Evolutionary conservation across 1,140 invertebrate genomes (phyloP).

Genomic region (Diorhabda sublineata): DNA sequence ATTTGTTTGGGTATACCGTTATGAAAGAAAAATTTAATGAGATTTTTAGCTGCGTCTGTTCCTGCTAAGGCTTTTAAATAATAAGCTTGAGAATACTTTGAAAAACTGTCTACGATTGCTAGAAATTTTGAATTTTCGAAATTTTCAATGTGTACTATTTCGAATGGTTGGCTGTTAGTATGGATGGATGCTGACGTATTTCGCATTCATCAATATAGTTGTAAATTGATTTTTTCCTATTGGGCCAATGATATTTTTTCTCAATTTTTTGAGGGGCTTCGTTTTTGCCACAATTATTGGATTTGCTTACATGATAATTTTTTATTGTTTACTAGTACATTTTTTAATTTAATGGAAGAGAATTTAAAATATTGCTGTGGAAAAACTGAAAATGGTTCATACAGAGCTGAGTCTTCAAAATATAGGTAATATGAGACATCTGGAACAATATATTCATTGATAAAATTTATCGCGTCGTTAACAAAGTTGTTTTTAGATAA

Average conservation of each 20-base stretch:
- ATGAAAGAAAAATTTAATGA: slow-evolving; percentile 17
- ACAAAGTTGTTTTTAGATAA: too few species aligned
- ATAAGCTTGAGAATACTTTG: slow-evolving; percentile 30
- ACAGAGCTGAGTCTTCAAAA: slow-evolving; percentile 8
- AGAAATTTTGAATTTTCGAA: slow-evolving; percentile 20
- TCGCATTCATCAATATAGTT: slow-evolving; percentile 21
- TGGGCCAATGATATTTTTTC: slow-evolving; percentile 20
- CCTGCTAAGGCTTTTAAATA: too few species aligned
- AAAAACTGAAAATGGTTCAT: not conserved
- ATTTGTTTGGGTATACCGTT: slow-evolving; percentile 26
- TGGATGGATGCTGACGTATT: slow-evolving; percentile 22
- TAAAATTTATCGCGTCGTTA: not conserved
- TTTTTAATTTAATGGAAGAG: slow-evolving; percentile 14
- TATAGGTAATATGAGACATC: slow-evolving; percentile 17
- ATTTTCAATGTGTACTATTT: slow-evolving; percentile 24
- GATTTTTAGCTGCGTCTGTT: too few species aligned
- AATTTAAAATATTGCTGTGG: slow-evolving; percentile 18
- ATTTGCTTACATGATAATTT: slow-evolving; percentile 22
- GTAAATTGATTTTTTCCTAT: slow-evolving; percentile 17
- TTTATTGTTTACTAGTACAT: slow-evolving; percentile 15
- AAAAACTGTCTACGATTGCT: slow-evolving; percentile 24
- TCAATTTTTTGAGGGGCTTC: slow-evolving; percentile 19
- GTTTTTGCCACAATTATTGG: slow-evolving; percentile 21
- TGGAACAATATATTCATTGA: slow-evolving; percentile 13
- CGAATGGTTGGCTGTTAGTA: too few species aligned